phyloP scores from a whole-genome alignment of 1,140 invertebrate genomes.

The Drosophila miranda region DNA sequence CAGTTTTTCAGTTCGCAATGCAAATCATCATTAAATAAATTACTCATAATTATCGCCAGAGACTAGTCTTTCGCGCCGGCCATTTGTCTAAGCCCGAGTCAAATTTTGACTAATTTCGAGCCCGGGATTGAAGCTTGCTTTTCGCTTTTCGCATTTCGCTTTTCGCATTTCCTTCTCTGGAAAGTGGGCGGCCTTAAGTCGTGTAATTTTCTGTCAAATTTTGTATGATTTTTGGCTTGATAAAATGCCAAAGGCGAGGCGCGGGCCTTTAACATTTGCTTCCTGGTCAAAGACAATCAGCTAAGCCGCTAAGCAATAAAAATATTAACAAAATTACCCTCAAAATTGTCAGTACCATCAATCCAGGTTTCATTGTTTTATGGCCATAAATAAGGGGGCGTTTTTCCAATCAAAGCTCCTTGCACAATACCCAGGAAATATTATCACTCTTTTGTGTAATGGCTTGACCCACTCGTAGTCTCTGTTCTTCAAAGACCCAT shows the following conservation, averaged over 20 bases:
- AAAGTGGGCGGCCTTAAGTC: conserved; percentile 51
- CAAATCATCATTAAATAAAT: conserved; percentile 64
- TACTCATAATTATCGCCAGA: conserved; percentile 55
- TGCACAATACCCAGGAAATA: conserved; percentile 51
- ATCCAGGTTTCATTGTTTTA: conserved; percentile 32
- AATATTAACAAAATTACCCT: conserved; percentile 2
- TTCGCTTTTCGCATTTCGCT: conserved; percentile 5
- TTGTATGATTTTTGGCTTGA: conserved; percentile 52
- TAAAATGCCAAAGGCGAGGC: conserved; percentile 29
- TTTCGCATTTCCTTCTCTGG: conserved; percentile 29
- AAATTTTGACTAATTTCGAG: conserved; percentile 55
- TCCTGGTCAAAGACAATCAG: conserved; percentile 46
- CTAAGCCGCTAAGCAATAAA: neutral
- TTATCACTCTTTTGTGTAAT: neutral
- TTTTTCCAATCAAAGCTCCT: conserved; percentile 23
- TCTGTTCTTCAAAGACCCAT: too few relatives aligned
- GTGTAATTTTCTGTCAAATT: conserved; percentile 62
- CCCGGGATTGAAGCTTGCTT: neutral
- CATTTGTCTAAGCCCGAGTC: conserved; percentile 50
- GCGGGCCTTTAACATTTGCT: conserved; percentile 27
- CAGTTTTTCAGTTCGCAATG: conserved; percentile 37
- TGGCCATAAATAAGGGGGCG: conserved; percentile 30
- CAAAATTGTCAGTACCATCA: conserved; percentile 40
- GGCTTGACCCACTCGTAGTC: neutral
- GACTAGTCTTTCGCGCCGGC: conserved; percentile 28